A percentile compares a stretch with the other conserved stretches of the same genome.
phyloP scores from a whole-genome alignment of 1,140 invertebrate genomes.

The Heliconius nattereri region DNA sequence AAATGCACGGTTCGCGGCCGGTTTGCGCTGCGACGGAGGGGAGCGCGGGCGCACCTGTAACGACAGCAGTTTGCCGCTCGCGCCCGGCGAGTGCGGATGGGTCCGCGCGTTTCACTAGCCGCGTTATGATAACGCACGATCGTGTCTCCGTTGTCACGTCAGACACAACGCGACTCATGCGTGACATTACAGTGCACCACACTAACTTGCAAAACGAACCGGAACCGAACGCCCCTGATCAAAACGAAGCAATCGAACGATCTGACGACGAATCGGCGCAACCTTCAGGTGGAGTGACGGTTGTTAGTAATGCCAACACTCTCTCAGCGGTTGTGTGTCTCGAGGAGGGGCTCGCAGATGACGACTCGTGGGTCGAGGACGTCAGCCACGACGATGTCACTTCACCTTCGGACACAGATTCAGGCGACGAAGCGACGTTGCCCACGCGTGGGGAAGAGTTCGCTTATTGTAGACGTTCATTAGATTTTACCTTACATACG shows the following conservation, averaged over 20 bases:
- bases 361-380: constrained; percentile 94
- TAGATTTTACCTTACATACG: constrained; percentile 95
- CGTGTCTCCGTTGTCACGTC: constrained; percentile 87
- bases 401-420: constrained; percentile 83
- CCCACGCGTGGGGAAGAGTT: constrained; percentile 90
- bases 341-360: constrained; percentile 91
- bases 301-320: constrained; percentile 84
- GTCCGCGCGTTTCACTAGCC: constrained; percentile 89
- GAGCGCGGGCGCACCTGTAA: constrained; percentile 80
- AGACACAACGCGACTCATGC: constrained; percentile 86
- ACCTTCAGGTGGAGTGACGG: constrained; percentile 81
- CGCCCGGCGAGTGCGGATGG: constrained; percentile 78
- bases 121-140: constrained; percentile 93
- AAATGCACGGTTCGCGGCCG: constrained; percentile 77
- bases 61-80: constrained; percentile 78
- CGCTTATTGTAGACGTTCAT: constrained; percentile 89
- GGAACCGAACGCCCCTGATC: constrained; percentile 55
- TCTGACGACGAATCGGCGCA: constrained; percentile 70
- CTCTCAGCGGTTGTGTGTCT: constrained; percentile 87
- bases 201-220: constrained; percentile 78
- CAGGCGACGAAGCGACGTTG: constrained; percentile 81
- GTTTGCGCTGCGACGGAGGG: constrained; percentile 74
- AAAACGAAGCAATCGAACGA: constrained; percentile 71
- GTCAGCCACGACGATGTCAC: constrained; percentile 86
- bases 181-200: constrained; percentile 82